These are phyloP conservation scores for Bos javanicus DNA, from an alignment of 2,113 vertebrate species.

Conservation along the genomic window DNA sequence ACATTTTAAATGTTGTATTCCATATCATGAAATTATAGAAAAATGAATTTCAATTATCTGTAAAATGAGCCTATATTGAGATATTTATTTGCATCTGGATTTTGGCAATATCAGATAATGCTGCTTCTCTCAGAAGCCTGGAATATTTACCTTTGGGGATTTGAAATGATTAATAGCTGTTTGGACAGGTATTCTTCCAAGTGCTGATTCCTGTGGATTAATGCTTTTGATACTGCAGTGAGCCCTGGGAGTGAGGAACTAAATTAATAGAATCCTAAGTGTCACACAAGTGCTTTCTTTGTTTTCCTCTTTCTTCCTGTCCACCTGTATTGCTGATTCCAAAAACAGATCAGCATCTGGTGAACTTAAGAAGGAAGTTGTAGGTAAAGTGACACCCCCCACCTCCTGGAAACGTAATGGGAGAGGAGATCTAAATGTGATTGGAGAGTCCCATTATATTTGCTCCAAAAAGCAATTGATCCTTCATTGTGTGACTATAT, in stretches of 20 bases:
- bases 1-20: neutral
- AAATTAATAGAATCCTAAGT: neutral
- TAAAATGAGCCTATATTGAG: neutral
- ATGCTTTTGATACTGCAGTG: neutral
- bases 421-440: neutral
- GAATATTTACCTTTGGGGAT: neutral
- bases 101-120: neutral
- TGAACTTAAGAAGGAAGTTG: constrained; percentile 40
- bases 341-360: constrained; percentile 17
- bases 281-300: constrained; percentile 26
- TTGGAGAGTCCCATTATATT: neutral
- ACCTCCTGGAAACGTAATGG: neutral
- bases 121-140: neutral
- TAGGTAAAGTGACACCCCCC: neutral
- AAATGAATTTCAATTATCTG: neutral
- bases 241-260: neutral
- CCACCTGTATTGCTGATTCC: neutral
- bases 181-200: neutral
- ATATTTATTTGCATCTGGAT: neutral
- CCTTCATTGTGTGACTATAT: constrained; percentile 6
- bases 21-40: neutral
- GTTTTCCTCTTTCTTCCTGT: constrained; percentile 44
- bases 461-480: constrained; percentile 12
- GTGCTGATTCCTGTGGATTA: neutral
- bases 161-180: neutral